Conservation (phyloP, 1,140 invertebrate species). For the Calliopsis andreniformis region DNA sequence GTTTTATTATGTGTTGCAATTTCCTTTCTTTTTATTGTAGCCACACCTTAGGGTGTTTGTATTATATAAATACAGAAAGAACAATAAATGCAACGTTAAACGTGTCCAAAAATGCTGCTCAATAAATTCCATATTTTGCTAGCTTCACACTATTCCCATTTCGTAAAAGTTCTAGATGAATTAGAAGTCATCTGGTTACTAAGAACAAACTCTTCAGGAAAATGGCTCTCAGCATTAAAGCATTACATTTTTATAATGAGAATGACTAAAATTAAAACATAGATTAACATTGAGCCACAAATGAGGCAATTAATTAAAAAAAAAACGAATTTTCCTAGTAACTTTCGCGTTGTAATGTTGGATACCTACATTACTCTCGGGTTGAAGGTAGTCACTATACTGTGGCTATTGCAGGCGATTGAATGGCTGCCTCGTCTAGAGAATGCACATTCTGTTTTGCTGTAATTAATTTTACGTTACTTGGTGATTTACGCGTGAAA, state of each 20-base stretch:
- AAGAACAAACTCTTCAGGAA: background rate
- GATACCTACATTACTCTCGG: conserved; percentile 11
- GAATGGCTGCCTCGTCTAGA: conserved; percentile 76
- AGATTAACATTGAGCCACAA: background rate
- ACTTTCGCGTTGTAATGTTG: conserved; percentile 28
- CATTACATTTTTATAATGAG: background rate
- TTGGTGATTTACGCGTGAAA: conserved; percentile 64
- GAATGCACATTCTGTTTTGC: conserved; percentile 74
- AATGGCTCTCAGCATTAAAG: background rate
- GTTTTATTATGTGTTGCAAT: too few species aligned
- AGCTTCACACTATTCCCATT: conserved; percentile 12
- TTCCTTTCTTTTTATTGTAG: background rate
- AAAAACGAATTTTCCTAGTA: conserved; percentile 15
- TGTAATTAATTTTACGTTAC: conserved; percentile 75
- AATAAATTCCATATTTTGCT: conserved; percentile 26
- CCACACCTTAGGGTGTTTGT: background rate
- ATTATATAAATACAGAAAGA: conserved; percentile 22
- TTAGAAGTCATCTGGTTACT: background rate
- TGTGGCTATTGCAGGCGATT: conserved; percentile 70
- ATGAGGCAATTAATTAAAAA: background rate
- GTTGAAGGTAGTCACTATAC: conserved; percentile 62
- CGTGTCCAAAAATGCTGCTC: conserved; percentile 28
- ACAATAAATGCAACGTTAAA: conserved; percentile 22
- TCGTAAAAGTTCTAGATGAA: conserved; percentile 1
- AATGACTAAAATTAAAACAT: too few species aligned